Evolutionary conservation across 2,113 vertebrate genomes (phyloP), one percentile per base, ranked within the genome.

Genomic region (Anser cygnoides): DNA sequence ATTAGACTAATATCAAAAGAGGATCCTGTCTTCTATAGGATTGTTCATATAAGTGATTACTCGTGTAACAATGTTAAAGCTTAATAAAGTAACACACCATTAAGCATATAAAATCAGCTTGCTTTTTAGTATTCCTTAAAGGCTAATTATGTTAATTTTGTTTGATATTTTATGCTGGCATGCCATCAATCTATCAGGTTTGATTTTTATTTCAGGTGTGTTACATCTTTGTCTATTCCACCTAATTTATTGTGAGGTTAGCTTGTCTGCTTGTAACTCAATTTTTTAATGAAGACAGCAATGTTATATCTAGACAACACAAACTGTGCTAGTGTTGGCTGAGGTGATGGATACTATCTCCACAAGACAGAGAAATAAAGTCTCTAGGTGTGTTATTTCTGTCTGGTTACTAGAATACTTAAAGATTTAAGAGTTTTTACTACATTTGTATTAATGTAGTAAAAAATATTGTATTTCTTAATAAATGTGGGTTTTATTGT

Each of bases 61-160:
- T 65, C 21, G 12, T 31, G 19, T 74, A 81, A 87, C 41, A 76
- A 23, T 0, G 0, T 71, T 71, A 82, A 52, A 82, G 43, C 25
- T 78, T 82, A 82, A 54, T 89, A 84, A 87, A 26, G n/a, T 74
- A 78, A 63, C 0, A 1, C 4, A 0, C 52, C 58, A 87, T 91
- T 94, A 78, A 91, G 49, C 81, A 87, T 74, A 74, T 8, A 5
- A 91, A 92, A 68, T 91, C 5, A 49, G 49, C 11, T 46, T 75
- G 41, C 13, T 70, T 72, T 90, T 89, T 74, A 74, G 59, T 77
- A 25, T 55, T 82, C 46, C 75, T 57, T 90, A 62, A 82, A 89
- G 71, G 87, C 84, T 87, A 92, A 92, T 92, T 83, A 70, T 43
- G 29, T 58, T 92, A 81, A 89, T 78, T 84, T 77, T 89, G 59